Evolutionary conservation across 2,797 vertebrate genomes (phyloP), one percentile per base, ranked within the genome.

Genomic region (Typhlichthys subterraneus): DNA sequence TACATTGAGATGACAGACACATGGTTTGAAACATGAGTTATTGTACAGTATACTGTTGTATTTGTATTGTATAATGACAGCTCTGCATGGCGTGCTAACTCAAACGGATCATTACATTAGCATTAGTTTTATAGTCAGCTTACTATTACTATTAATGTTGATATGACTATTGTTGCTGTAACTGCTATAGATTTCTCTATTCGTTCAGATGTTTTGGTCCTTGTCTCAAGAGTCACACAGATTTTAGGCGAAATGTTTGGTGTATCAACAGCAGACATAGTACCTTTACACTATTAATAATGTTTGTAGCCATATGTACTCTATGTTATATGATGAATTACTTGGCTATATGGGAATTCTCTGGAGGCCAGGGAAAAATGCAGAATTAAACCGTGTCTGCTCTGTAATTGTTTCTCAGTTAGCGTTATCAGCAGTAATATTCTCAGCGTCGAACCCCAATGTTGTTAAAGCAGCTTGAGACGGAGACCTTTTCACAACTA

Each of bases 381-480:
- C 58, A 61, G 46, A 66, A 77, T 54, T 72, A 76, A 50, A 51
- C 66, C 69, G 77, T 81, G 67, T 81, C 74, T 57, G 78, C 61
- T 72, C 77, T 72, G 62, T 75, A 76, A 84, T 70, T 83, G 73
- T 83, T 53, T 69, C 61, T 57, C 57, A 59, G 65, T 65, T 70
- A 72, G 70, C 59, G 17, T 57, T 51, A 72, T 61, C 38, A 68
- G 76, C 61, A 72, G 67, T 82, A 79, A 63, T 38, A 54, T 38
- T 4, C 57, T 55, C 23, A 48, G 15, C 38, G 14, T 54, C 57
- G 9, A 29, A 79, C 65, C 57, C 56, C 38, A 7, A 17, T 68
- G 9, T 70, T 76, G 69, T 79, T 81, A 65, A 74, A 77, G 69
- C 67, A 76, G 61, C 69, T 83, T 85, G 63, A 80, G 76, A 55